A percentile compares a stretch with the other conserved stretches of the same genome.
These are phyloP conservation scores for Saccopteryx leptura DNA, from an alignment of 2,113 vertebrate genomes.

Conservation along the genomic window DNA sequence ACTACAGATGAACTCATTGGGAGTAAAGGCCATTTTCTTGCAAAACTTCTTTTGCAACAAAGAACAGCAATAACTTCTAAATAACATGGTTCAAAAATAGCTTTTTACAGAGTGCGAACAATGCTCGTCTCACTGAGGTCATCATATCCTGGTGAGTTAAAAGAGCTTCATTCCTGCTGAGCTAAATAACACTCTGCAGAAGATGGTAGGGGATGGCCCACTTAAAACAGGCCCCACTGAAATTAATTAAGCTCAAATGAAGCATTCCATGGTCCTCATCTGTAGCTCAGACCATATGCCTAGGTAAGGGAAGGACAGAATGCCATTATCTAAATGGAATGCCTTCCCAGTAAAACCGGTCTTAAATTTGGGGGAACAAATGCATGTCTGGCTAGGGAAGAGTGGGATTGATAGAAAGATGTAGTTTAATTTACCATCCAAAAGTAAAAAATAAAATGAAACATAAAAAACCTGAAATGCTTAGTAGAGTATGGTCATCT, in stretches of 20 bases:
- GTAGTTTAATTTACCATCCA: constrained; percentile 35
- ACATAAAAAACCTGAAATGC: background rate
- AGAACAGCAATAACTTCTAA: constrained; percentile 84
- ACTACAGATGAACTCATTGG: constrained; percentile 65
- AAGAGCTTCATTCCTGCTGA: constrained; percentile 83
- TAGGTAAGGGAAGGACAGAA: background rate
- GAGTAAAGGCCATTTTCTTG: constrained; percentile 81
- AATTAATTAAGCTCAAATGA: constrained; percentile 83
- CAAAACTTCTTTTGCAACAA: constrained; percentile 82
- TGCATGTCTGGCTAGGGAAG: constrained; percentile 1
- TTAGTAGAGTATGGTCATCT: background rate
- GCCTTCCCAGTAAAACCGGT: background rate
- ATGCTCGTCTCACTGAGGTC: constrained; percentile 82
- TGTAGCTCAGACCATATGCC: constrained; percentile 61
- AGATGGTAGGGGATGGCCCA: constrained; percentile 78
- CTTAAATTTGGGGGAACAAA: constrained; percentile 17
- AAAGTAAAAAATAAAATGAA: constrained; percentile 13
- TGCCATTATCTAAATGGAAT: constrained; percentile 30
- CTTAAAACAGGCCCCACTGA: constrained; percentile 80
- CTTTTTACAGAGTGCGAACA: constrained; percentile 82
- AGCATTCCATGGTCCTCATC: constrained; percentile 74
- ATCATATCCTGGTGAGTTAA: constrained; percentile 83
- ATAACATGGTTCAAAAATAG: constrained; percentile 86
- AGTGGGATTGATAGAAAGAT: background rate
- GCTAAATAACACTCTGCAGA: constrained; percentile 81